Base-by-base conservation (phyloP, 2,888 invertebrate species). In the Rugalucina vietnamica region DNA sequence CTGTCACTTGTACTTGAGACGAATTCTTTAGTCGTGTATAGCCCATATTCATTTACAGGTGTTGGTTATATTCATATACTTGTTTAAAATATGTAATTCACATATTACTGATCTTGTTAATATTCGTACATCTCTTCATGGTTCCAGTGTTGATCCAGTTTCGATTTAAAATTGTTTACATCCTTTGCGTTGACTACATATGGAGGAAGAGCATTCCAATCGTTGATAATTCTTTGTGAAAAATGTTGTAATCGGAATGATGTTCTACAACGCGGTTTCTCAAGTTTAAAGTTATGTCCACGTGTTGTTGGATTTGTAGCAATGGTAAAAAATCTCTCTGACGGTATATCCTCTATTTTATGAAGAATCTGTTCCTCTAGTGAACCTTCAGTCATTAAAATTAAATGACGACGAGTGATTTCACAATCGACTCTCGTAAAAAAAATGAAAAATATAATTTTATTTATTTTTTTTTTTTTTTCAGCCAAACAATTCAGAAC, bases 221-320 rank as follows among this genome's bases (percentile, higher is more conserved):
- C 71, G 29, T 71, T 71, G 4, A 71, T 71, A 21, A 71, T 36
- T 37, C 71, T 4, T 37, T 71, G 71, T 12, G 71, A 71, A 71
- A 71, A 71, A 34, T 71, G 37, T n/a, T 36, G 71, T 24, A 36
- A 37, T 34, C 71, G 8, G 3, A 71, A 4, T 36, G 71, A 36
- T 36, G 71, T 71, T 34, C 21, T 71, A 36, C 71, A 71, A 71
- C 71, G 71, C 14, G 71, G 71, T 36, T 71, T 71, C 18, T 34
- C 71, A 8, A 71, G 12, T 37, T 54, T 50, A 3, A 50, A 50
- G 24, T 24, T 50, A 50, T 50, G 50, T 21, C 50, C 50, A 50
- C 50, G 50, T 50, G 50, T 50, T 50, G 50, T 18, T 50, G 50
- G 50, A 24, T 50, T 50, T 50, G 18, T n/a, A 50, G 24, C 50